Evolutionary conservation across 2,113 vertebrate species (phyloP).

Genomic region (Mionectes macconnelli): DNA sequence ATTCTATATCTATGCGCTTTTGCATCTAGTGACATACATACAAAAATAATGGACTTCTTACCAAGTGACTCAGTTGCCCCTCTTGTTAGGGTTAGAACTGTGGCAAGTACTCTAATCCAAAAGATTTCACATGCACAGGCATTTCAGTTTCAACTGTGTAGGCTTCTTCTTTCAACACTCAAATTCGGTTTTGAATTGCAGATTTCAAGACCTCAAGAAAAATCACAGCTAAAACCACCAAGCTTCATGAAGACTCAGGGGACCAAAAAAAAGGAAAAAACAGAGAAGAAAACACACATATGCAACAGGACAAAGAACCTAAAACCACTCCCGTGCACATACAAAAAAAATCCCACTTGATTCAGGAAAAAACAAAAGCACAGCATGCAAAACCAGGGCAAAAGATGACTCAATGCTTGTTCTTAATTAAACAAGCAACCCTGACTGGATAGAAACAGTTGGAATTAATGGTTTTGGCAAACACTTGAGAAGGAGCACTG

Average conservation of each 20-base stretch:
- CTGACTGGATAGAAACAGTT: background rate
- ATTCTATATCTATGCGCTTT: background rate
- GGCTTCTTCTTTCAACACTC: background rate
- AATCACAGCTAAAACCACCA: background rate
- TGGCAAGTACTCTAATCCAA: background rate
- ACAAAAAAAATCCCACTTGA: background rate
- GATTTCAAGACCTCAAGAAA: background rate
- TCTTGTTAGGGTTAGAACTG: background rate
- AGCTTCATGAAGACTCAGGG: background rate
- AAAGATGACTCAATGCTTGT: background rate
- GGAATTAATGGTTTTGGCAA: background rate
- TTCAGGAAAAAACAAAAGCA: background rate
- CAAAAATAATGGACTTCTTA: background rate
- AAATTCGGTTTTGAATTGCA: background rate
- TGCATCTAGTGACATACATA: background rate
- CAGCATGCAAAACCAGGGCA: background rate
- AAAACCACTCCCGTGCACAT: background rate
- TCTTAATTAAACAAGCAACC: background rate
- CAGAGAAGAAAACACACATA: background rate
- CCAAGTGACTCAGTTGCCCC: background rate
- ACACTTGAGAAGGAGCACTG: background rate
- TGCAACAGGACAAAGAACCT: background rate
- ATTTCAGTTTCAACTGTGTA: background rate
- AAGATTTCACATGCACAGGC: background rate
- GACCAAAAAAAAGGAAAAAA: rapidly evolving